Base-by-base conservation (phyloP, 1,140 invertebrate species). In the Musca vetustissima region DNA sequence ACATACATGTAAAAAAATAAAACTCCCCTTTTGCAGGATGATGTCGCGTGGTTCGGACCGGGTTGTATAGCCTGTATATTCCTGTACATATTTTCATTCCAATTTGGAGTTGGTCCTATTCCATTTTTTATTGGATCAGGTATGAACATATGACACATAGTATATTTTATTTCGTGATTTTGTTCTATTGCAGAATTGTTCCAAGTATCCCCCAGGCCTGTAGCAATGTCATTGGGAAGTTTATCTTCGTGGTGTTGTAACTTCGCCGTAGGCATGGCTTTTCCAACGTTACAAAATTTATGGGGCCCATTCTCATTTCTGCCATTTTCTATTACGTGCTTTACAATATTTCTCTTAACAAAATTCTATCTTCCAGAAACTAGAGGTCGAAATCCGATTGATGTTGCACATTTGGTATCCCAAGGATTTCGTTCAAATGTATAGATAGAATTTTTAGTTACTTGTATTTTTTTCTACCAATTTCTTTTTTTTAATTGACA, bases 201-300 rank as follows among this genome's bases (percentile, higher is more conserved):
- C 76, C 90, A 94, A 71, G 92, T 95, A 64, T 90, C 89, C 6
- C 90, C 94, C 0, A 87, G 93, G 55, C 88, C 93, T 0, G 88
- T 88, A 17, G 94, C 93, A 21, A 96, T 96, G 90, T 89, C 93
- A 52, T 84, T 96, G 59, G 93, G 94, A 7, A 94, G 93, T 67
- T 85, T 95, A 70, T 88, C 89, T 49, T 97, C 96, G 83, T 97
- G 94, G 94, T 85, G 87, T 7, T 91, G 91, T 47, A 97, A 96
- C 82, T 95, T 97, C 77, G 72, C 92, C 4, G 89, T 97, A 49
- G 93, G 91, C 32, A 89, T 94, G 85, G 83, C 86, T 17, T 94
- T 96, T 84, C 91, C 89, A 24, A 83, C 81, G 1, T 76, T 94
- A 57, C 86, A 90, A 71, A 79, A 75, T 15, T 36, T 76, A 19